phyloP scores from a whole-genome alignment of 2,113 vertebrate species.

The Acanthisitta chloris region DNA sequence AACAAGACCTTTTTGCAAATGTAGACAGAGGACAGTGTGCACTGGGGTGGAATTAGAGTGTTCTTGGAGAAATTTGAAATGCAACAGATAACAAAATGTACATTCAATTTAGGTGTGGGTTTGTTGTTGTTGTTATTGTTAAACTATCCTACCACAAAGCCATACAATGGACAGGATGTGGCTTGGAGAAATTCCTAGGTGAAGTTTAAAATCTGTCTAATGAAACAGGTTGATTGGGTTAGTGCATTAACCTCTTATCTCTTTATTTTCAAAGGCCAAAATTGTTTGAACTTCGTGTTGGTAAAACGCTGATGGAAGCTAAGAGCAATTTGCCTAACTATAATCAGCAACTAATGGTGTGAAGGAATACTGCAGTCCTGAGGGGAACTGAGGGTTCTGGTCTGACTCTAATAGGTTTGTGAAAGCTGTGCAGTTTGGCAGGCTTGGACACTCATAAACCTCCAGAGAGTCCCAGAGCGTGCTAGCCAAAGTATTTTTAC shows the following conservation, averaged over 20 bases:
- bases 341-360: background rate
- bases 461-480: background rate
- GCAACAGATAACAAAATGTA: background rate
- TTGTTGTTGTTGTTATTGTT: background rate
- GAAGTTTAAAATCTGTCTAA: background rate
- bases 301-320: background rate
- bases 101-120: background rate
- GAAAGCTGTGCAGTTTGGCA: background rate
- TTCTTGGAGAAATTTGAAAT: background rate
- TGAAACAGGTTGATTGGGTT: background rate
- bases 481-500: background rate
- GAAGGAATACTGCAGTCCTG: background rate
- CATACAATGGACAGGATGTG: accelerated
- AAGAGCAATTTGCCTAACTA: background rate
- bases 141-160: background rate
- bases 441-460: background rate
- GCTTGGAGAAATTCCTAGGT: background rate
- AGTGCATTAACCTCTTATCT: background rate
- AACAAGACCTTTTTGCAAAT: background rate
- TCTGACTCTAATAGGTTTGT: background rate
- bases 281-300: background rate
- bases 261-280: background rate
- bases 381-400: background rate
- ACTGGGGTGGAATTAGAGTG: background rate
- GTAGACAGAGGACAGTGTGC: background rate